Evolutionary conservation across 2,113 vertebrate genomes (phyloP), one percentile per base, ranked within the genome.

Genomic region (Cyprinodon variegatus): DNA sequence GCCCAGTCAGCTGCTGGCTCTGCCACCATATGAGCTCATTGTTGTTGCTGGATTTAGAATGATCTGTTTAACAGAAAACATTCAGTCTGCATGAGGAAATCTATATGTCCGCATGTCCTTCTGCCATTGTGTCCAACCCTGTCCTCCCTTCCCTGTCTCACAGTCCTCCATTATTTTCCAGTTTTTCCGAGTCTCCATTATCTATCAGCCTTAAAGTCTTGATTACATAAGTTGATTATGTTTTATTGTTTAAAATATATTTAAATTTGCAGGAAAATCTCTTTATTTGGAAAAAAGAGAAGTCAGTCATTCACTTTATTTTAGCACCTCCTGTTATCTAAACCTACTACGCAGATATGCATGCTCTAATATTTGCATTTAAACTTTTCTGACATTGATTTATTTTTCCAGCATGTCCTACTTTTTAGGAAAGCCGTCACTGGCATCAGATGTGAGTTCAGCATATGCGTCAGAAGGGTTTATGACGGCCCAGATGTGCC

Each of bases 341-440:
- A 71, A 45, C 13, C 43, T 2, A 38, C 17, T 12, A 29, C 4
- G 3, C 41, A 69, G 68, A 50, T n/a, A 64, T n/a, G 38, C 68
- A 3, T 8, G 8, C 40, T 45, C 45, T 39, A 4, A 14, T 77
- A 14, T 63, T 61, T 65, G 14, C 67, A 67, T 68, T n/a, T 12
- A 37, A 63, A 38, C 63, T 57, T 50, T 38, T 59, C 4, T 65
- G 38, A 65, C 65, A 70, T 4, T 43, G 70, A 63, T 71, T 64
- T 80, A 10, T 72, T 70, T 1, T 38, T 43, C 9, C 6, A 61
- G 20, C 11, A 0, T 45, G 60, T 45, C 29, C 10, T 70, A 61
- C 10, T 70, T 86, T 83, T 39, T 61, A 13, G 65, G 38, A 60
- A 64, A 4, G 20, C 68, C 1, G 1, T 69, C 17, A n/a, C 17